A percentile compares a stretch with the other conserved stretches of the same genome.
Evolutionary conservation across 2,888 invertebrate genomes (phyloP).

Genomic region (Lepas anatifera): DNA sequence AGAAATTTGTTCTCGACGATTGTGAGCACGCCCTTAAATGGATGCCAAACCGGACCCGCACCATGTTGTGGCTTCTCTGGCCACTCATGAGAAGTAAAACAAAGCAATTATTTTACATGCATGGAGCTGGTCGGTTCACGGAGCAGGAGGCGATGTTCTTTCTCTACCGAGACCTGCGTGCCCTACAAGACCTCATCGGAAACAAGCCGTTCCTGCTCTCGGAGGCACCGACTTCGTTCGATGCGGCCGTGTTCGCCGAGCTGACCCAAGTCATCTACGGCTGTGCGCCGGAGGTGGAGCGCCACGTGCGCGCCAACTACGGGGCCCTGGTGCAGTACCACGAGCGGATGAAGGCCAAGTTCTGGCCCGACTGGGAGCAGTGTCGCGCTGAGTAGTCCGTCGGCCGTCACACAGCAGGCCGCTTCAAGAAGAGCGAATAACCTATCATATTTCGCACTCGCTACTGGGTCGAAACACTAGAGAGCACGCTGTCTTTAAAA

Average conservation of each 20-base stretch:
- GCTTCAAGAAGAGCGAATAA: too few species aligned
- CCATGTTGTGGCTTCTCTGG: not conserved
- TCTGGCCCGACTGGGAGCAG: slow-evolving; percentile 35
- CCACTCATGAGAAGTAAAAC: not conserved
- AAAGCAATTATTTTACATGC: too few species aligned
- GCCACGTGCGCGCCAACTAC: slow-evolving; percentile 30
- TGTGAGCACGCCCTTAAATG: not conserved
- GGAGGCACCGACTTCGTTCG: slow-evolving; percentile 30
- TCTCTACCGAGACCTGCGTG: not conserved
- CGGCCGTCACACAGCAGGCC: too few species aligned
- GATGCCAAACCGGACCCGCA: not conserved
- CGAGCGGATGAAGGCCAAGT: slow-evolving; percentile 30
- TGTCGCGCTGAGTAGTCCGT: too few species aligned
- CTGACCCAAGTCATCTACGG: slow-evolving; percentile 32
- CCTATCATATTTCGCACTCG: too few species aligned
- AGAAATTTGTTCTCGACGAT: not conserved
- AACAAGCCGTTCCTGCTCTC: slow-evolving; percentile 30
- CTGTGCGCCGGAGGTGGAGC: slow-evolving; percentile 28
- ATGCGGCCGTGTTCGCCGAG: slow-evolving; percentile 35
- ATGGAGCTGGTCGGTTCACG: too few species aligned
- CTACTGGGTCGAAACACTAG: too few species aligned
- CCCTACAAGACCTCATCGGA: not conserved
- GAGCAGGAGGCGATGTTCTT: not conserved
- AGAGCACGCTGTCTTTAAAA: too few species aligned
- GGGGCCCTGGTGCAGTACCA: slow-evolving; percentile 31